Conservation (phyloP, 2,113 vertebrate genomes). For the Serinus canaria region DNA sequence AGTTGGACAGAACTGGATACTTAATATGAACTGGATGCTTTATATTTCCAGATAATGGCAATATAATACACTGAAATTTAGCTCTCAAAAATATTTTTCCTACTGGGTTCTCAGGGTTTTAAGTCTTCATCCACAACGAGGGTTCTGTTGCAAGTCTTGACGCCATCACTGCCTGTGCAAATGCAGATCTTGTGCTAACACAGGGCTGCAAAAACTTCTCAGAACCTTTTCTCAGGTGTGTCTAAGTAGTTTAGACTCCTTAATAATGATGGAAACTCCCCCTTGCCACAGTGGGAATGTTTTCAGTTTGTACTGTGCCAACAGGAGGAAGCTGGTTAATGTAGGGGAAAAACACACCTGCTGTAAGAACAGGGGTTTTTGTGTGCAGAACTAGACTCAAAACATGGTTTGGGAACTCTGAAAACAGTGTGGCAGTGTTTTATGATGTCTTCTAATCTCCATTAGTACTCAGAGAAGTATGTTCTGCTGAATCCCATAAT, state of each 20-base stretch:
- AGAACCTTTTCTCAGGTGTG: neutral
- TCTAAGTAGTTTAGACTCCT: neutral
- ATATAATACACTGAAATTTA: neutral
- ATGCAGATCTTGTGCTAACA: neutral
- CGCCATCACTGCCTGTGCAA: neutral
- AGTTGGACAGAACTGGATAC: neutral
- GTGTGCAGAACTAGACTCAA: neutral
- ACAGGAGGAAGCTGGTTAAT: neutral
- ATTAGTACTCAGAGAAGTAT: neutral
- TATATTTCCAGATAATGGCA: neutral
- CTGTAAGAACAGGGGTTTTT: fast-evolving
- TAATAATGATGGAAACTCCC: neutral
- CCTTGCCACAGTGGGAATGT: neutral
- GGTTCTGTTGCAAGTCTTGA: neutral
- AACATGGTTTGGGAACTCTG: neutral
- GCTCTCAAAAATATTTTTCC: neutral
- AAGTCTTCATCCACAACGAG: neutral
- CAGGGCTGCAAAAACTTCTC: neutral
- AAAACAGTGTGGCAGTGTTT: neutral
- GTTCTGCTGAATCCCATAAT: neutral
- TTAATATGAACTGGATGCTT: neutral
- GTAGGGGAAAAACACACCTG: neutral
- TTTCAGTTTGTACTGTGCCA: neutral
- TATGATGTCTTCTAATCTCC: neutral
- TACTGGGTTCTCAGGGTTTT: neutral